Base-by-base conservation (phyloP, 2,888 invertebrate genomes). In the Altica lythri region DNA sequence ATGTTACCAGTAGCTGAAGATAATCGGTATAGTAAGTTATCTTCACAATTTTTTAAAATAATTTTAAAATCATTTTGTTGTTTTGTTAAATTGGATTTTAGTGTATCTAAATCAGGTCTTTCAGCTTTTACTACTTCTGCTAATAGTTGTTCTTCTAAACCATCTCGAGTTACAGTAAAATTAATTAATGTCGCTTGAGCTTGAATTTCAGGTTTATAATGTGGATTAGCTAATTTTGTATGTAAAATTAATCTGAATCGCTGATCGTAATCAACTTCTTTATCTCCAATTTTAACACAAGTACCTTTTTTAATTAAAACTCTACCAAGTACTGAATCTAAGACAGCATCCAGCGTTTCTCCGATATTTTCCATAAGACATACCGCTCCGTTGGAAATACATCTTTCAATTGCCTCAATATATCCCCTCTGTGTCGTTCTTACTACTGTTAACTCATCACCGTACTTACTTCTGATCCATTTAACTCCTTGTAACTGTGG, bases 121-220 rank as follows among this genome's bases (percentile, higher is more conserved):
- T 96, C 96, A 0, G 88, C 87, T 78, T 93, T 93, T 0, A 96
- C 95, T 4, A 96, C 95, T 75, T 93, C 94, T 4, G 93, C 95
- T 17, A 96, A 76, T 9, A 96, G 78, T 73, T 96, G 96, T 68
- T 96, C 95, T 74, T 96, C 96, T 10, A 96, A 80, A 22, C 84
- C 95, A 74, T 95, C 94, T 69, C 86, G 84, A 0, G 95, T 96
- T 1, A 96, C 95, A 1, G 95, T 95, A 69, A 96, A 96, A 77
- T 96, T 95, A 58, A 96, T 95, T 10, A 96, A 81, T 0, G 95
- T 95, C 4, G 94, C 90, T 78, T 96, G 95, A 0, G 95, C 95
- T 77, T 96, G 95, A 86, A 95, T 91, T 78, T 96, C 95, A 0
- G 95, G 95, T 72, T 95, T 93, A 73, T 95, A 96, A 78, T 95